phyloP scores from a whole-genome alignment of 2,888 invertebrate genomes.

The Alsophila aescularia region DNA sequence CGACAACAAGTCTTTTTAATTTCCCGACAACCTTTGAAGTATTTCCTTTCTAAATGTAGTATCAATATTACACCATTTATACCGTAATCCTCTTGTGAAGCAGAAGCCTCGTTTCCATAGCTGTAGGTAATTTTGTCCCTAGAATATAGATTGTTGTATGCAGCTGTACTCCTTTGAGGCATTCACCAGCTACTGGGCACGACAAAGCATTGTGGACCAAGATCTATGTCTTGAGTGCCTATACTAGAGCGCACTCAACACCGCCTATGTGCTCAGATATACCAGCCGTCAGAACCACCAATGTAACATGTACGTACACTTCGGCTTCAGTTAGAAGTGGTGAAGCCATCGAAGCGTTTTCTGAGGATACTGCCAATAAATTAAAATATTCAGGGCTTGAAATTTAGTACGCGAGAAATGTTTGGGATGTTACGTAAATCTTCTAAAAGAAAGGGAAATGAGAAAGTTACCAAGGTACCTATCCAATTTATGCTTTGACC shows the following conservation, averaged over 20 bases:
- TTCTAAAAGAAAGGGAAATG: neutral
- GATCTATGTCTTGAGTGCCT: constrained; percentile 73
- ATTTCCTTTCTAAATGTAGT: no score
- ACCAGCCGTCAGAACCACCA: constrained; percentile 50
- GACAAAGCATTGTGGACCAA: constrained; percentile 72
- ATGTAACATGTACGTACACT: constrained; percentile 42
- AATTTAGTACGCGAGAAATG: neutral
- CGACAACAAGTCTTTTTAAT: no score
- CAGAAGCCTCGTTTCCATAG: neutral
- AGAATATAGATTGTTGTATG: constrained; percentile 60
- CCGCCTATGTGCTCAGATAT: constrained; percentile 53
- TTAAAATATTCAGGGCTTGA: neutral
- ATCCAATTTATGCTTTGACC: no score
- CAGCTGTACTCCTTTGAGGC: constrained; percentile 58
- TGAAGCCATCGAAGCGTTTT: neutral
- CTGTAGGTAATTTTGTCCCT: constrained; percentile 51
- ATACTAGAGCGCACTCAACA: constrained; percentile 54
- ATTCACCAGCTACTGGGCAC: constrained; percentile 60
- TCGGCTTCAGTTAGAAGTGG: constrained; percentile 5
- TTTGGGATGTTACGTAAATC: neutral
- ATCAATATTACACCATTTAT: neutral
- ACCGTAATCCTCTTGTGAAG: neutral
- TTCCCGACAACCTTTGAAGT: no score
- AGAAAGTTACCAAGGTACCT: neutral
- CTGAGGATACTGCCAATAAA: neutral